phyloP scores from a whole-genome alignment of 2,113 vertebrate species.

The Myrmophylax atrothorax region DNA sequence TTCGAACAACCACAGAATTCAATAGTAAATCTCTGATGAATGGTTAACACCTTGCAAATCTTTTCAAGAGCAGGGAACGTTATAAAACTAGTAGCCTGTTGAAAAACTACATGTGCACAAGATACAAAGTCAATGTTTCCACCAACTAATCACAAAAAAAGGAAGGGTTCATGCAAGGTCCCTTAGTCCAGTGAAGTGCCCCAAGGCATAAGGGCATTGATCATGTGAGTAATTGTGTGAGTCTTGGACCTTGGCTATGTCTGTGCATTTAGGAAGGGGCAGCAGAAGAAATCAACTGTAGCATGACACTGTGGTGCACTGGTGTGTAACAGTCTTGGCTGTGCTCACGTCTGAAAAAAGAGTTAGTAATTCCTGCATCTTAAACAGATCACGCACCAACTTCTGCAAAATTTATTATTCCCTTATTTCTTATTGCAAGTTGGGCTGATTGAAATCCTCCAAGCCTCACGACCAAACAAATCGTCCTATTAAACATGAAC shows the following conservation, averaged over 20 bases:
- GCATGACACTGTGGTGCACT: background rate
- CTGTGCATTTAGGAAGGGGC: background rate
- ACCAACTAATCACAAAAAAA: background rate
- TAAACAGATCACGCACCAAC: background rate
- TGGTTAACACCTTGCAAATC: slow-evolving; percentile 40
- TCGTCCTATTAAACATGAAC: background rate
- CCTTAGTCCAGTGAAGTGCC: background rate
- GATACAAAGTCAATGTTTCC: background rate
- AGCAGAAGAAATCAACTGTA: background rate
- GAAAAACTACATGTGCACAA: rapidly evolving
- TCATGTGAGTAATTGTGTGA: rapidly evolving
- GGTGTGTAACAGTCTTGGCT: background rate
- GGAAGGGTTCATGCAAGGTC: background rate
- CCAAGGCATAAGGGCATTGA: background rate
- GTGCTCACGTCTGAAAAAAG: background rate
- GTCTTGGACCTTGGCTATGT: rapidly evolving
- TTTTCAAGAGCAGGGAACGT: background rate
- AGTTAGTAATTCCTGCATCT: background rate
- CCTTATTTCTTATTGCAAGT: background rate
- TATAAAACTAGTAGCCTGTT: background rate
- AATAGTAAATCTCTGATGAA: slow-evolving; percentile 11
- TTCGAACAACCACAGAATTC: background rate
- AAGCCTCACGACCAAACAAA: background rate
- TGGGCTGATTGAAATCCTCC: background rate
- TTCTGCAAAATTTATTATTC: background rate